Percentiles rank a stretch among this genome's conserved stretches.
phyloP scores from a whole-genome alignment of 1,140 invertebrate species.

The Lepeophtheirus salmonis region DNA sequence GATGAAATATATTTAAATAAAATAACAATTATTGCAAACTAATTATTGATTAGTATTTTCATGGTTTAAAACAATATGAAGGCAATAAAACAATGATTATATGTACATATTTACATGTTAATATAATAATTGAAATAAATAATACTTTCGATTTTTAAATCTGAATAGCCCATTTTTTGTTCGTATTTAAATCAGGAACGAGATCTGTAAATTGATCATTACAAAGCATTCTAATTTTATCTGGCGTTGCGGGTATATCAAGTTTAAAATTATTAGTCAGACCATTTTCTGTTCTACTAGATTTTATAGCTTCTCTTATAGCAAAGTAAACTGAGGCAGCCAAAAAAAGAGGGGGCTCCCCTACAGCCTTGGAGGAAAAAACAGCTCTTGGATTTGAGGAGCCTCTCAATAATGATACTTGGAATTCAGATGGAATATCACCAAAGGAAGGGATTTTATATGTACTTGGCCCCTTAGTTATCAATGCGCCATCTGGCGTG shows the following conservation, averaged over 20 bases:
- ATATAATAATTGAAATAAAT: conserved; percentile 1
- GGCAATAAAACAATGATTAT: too few species aligned
- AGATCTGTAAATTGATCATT: conserved; percentile 50
- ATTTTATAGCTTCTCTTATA: conserved; percentile 65
- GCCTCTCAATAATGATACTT: conserved; percentile 72
- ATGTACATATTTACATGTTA: too few species aligned
- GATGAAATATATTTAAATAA: too few species aligned
- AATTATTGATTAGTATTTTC: too few species aligned
- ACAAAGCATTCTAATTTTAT: conserved; percentile 73
- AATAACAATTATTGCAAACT: too few species aligned
- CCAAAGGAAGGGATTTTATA: conserved; percentile 67
- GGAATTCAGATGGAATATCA: conserved; percentile 42
- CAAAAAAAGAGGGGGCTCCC: conserved; percentile 80
- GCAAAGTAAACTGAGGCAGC: conserved; percentile 70
- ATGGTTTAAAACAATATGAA: too few species aligned
- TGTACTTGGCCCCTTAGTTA: conserved; percentile 66
- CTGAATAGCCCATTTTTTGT: neutral
- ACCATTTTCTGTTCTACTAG: conserved; percentile 49
- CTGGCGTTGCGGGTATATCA: conserved; percentile 68
- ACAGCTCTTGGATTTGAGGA: conserved; percentile 68
- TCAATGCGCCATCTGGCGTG: conserved; percentile 55
- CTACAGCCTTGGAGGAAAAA: conserved; percentile 88
- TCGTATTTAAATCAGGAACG: neutral
- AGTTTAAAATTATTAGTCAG: conserved; percentile 42
- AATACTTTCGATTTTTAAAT: neutral